Conservation (phyloP, 2,888 invertebrate species). For the Holacanthella duospinosa region DNA sequence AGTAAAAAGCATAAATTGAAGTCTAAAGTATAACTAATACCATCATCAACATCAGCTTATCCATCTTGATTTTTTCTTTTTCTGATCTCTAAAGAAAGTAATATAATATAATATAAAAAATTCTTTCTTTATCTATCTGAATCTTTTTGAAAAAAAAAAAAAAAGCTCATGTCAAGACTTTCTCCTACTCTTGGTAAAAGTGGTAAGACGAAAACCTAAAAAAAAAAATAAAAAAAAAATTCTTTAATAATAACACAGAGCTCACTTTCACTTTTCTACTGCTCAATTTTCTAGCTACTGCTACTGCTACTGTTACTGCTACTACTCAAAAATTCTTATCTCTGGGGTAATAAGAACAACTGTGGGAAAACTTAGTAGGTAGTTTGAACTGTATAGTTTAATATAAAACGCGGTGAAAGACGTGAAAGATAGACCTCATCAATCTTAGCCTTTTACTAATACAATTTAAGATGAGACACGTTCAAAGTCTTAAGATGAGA, state of each 20-base stretch:
- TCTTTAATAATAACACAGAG: background rate
- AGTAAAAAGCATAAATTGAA: conserved; percentile 5
- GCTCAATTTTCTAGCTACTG: too few relatives aligned
- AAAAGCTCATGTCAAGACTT: too few relatives aligned
- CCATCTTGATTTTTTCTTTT: background rate
- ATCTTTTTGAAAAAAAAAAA: too few relatives aligned
- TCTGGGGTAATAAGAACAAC: background rate
- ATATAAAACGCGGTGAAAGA: too few relatives aligned
- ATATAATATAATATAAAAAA: too few relatives aligned
- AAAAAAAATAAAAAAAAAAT: background rate
- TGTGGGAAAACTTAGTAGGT: background rate
- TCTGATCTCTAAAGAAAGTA: background rate
- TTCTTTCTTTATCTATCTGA: too few relatives aligned
- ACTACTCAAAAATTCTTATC: background rate
- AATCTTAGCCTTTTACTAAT: background rate
- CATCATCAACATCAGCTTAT: background rate
- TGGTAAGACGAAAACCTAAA: background rate
- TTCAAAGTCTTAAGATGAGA: background rate
- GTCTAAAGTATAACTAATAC: background rate
- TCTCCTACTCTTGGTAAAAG: background rate
- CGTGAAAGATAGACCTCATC: background rate
- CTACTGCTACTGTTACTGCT: too few relatives aligned
- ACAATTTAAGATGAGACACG: background rate
- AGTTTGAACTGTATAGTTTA: too few relatives aligned
- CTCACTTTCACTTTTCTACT: background rate